Base-by-base conservation (phyloP, 2,797 vertebrate genomes). In the Helarctos malayanus region DNA sequence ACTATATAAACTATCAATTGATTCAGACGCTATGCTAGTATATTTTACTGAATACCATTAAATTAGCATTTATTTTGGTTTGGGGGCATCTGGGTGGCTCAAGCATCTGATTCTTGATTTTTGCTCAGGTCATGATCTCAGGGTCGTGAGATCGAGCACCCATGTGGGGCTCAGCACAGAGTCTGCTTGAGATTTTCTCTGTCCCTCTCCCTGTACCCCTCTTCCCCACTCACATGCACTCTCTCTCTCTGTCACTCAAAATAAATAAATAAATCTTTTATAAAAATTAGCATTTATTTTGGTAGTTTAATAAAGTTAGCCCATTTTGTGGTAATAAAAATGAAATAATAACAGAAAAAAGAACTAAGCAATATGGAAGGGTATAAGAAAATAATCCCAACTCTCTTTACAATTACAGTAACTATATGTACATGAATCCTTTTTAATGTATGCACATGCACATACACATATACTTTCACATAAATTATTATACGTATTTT, bases 261-360 rank as follows among this genome's bases (percentile, higher is more conserved):
- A 68, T 68, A 35, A 68, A 68, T 68, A 68, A 35, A 68, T 35
- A 68, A 63, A 68, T 68, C 7, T 35, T 35, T 35, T 35, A 19
- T 21, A 68, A 35, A 89, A 73, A 75, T 69, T 89, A 83, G 2
- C 38, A 89, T 61, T 94, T 49, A 63, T 91, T 71, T 71, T 89
- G 5, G 5, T 47, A 79, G 23, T 41, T 95, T 94, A 84, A 38
- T 92, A n/a, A 81, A 87, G 45, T 38, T 14, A 81, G 18, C 19
- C 73, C 63, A 79, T 79, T 89, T 89, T 80, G 81, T 81, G 41
- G 69, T 57, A 52, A 59, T 27, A 73, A 68, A 81, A 80, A 59
- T 61, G 7, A 82, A 95, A 91, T 45, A 80, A 71, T 49, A 85
- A 84, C 7, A 19, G 52, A 57, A 78, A 32, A 61, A 79, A 76